Evolutionary conservation across 2,888 invertebrate genomes (phyloP), one percentile per base, ranked within the genome.

Genomic region (Brachypalpus laphriformis): DNA sequence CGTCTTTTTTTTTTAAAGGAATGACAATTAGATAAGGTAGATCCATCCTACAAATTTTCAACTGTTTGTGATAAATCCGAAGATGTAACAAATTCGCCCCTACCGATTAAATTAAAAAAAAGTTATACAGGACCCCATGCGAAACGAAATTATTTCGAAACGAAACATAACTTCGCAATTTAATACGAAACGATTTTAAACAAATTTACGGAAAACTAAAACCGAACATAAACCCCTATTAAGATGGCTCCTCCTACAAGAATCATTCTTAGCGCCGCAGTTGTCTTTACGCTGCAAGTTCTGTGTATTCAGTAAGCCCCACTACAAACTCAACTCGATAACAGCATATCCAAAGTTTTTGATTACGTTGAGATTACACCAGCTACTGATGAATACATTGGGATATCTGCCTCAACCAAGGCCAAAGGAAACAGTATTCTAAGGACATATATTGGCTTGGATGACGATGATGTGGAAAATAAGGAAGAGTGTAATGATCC

Each of bases 21-120:
- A n/a, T n/a, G n/a, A n/a, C n/a, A n/a, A n/a, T n/a, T n/a, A n/a
- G n/a, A n/a, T n/a, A n/a, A n/a, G n/a, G 57, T 81, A 87, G 82
- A 81, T 71, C 61, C 81, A 71, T 49, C 70, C 66, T 66, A 51
- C 72, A 72, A 28, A 63, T 74, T 72, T 63, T 82, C 56, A 45
- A 65, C 57, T 74, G 49, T 31, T 87, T 57, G 72, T 80, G 77
- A 85, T 59, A 76, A 54, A 74, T 80, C 87, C 87, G 89, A 89
- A 89, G 82, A 90, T 90, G 91, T 90, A 89, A 90, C 89, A 88
- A 87, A 90, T 28, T 90, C 89, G 89, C 89, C 87, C 88, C 88
- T 68, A 49, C 0, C 25, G 11, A 71, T 45, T 34, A 70, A 70
- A 34, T 16, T 25, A 28, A 63, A 47, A n/a, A n/a, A n/a, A n/a